Percentiles rank a stretch among this genome's conserved stretches.
Conservation (phyloP, 2,113 vertebrate species). For the Pteronura brasiliensis region DNA sequence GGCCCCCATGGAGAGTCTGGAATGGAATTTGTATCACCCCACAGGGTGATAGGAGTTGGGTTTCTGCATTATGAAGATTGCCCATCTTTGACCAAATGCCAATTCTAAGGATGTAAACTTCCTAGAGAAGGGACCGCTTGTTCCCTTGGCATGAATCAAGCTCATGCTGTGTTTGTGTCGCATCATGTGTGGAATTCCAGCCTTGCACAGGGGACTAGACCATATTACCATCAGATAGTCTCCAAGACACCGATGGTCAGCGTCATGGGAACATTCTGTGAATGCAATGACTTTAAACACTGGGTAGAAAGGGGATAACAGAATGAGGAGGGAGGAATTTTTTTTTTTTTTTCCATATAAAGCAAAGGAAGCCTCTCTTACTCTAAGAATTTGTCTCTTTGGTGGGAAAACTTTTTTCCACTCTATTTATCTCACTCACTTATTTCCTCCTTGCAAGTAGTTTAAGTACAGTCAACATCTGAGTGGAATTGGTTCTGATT, state of each 20-base stretch:
- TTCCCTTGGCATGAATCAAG: not conserved
- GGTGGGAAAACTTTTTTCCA: not conserved
- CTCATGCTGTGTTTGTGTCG: not conserved
- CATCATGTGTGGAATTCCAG: not conserved
- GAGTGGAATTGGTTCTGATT: not conserved
- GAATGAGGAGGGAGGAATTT: not conserved
- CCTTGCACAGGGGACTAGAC: fast-evolving
- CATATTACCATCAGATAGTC: fast-evolving
- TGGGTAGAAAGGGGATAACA: not conserved
- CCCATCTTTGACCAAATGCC: not conserved
- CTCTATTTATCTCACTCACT: not conserved
- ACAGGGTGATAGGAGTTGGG: not conserved
- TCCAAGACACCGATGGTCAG: not conserved
- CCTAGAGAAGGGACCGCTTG: not conserved
- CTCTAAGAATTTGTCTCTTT: not conserved
- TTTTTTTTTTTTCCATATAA: not conserved
- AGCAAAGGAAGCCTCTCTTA: not conserved
- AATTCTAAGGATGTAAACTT: not conserved
- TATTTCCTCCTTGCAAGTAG: not conserved
- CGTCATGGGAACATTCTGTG: not conserved
- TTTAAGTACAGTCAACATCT: not conserved
- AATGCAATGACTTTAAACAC: not conserved
- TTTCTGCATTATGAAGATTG: not conserved
- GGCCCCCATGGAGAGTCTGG: not conserved
- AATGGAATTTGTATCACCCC: not conserved